phyloP scores from a whole-genome alignment of 2,888 invertebrate genomes.

The Scrobipalpa atriplicella region DNA sequence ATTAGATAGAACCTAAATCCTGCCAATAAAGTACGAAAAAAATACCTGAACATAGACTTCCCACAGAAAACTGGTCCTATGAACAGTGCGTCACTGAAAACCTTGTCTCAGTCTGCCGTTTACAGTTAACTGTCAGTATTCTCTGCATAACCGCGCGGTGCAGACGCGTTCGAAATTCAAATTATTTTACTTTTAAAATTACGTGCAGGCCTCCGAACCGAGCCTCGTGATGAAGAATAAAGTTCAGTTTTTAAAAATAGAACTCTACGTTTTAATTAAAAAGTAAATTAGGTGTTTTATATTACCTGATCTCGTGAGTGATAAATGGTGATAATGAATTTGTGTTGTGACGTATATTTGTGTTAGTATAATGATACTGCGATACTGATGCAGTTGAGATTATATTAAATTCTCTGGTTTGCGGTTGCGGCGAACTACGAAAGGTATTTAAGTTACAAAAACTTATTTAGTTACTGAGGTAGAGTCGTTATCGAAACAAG shows the following conservation, averaged over 20 bases:
- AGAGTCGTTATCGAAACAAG: not conserved
- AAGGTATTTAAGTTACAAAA: constrained; percentile 49
- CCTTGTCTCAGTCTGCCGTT: constrained; percentile 22
- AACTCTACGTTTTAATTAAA: not conserved
- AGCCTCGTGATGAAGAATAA: constrained; percentile 17
- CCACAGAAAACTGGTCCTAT: constrained; percentile 22
- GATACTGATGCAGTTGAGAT: constrained; percentile 64
- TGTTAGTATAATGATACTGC: constrained; percentile 66
- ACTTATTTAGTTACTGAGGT: constrained; percentile 7
- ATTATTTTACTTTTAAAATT: constrained; percentile 40
- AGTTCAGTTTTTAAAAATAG: not conserved
- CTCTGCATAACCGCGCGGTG: constrained; percentile 51
- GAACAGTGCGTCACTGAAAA: constrained; percentile 17
- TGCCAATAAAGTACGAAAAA: not conserved
- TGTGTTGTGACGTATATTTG: constrained; percentile 58
- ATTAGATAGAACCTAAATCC: not conserved
- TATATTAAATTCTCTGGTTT: constrained; percentile 62
- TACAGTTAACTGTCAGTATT: constrained; percentile 52
- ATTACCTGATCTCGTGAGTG: constrained; percentile 11
- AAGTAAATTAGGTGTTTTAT: constrained; percentile 15
- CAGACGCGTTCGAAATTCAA: constrained; percentile 57
- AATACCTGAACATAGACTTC: not conserved
- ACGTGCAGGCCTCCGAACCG: constrained; percentile 31
- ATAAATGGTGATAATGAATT: constrained; percentile 33
- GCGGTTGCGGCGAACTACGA: constrained; percentile 57